A percentile compares a stretch with the other conserved stretches of the same genome.
Evolutionary conservation across 2,797 vertebrate genomes (phyloP).

Genomic region (Spinus olivaceus): DNA sequence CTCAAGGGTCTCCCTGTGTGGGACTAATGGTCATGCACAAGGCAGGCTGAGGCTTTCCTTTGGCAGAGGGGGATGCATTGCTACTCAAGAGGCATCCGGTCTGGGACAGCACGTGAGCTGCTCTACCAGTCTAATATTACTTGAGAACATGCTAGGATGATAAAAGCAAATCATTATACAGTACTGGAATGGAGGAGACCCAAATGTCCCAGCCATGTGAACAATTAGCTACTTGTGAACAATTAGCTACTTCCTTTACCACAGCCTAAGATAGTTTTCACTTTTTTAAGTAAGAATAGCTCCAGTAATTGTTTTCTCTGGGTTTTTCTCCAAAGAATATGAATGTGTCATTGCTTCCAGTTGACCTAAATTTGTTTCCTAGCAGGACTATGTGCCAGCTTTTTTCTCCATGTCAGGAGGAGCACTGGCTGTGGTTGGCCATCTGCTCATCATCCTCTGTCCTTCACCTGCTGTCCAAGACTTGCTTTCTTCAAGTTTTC

Average conservation of each 20-base stretch:
- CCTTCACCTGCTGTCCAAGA: neutral
- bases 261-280: neutral
- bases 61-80: neutral
- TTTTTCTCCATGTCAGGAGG: neutral
- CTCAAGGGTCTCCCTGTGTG: neutral
- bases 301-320: neutral
- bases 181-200: neutral
- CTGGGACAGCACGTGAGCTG: neutral
- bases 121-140: neutral
- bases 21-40: neutral
- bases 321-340: neutral
- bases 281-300: neutral
- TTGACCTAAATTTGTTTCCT: neutral
- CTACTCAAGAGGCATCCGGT: neutral
- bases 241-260: neutral
- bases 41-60: neutral
- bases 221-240: neutral
- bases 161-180: neutral
- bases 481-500: neutral
- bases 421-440: neutral
- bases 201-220: neutral
- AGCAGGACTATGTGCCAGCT: neutral
- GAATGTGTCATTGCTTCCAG: neutral
- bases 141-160: neutral
- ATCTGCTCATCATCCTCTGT: neutral